A percentile compares a stretch with the other conserved stretches of the same genome.
Evolutionary conservation across 23 tunicate species (phyloP).

Genomic region (Ciona savignyi): DNA sequence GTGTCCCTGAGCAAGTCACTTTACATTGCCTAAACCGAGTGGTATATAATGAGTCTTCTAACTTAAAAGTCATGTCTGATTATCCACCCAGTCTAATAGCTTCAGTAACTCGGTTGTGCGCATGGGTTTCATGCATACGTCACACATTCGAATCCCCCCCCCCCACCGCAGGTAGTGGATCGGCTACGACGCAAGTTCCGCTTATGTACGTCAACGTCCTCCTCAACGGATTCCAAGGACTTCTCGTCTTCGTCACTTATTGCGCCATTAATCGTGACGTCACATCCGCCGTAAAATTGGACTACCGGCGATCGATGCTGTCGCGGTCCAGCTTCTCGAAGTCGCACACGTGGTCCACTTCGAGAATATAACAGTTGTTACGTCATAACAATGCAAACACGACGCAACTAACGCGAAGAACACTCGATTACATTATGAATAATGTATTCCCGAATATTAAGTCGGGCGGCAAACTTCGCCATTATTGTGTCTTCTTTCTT

Average conservation of each 20-base stretch:
- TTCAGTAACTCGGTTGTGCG: too few species aligned
- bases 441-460: too few species aligned
- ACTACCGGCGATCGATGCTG: neutral
- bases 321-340: neutral
- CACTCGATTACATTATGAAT: too few species aligned
- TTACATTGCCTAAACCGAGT: too few species aligned
- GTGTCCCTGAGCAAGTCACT: too few species aligned
- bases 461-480: too few species aligned
- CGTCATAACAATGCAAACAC: neutral
- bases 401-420: neutral
- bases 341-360: neutral
- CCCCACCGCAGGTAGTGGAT: neutral
- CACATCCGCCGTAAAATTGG: neutral
- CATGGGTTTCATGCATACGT: too few species aligned
- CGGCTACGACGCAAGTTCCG: neutral
- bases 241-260: neutral
- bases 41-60: too few species aligned
- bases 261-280: neutral
- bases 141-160: too few species aligned
- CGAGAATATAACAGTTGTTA: neutral
- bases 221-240: neutral
- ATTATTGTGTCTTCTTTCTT: too few species aligned
- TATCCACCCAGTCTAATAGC: too few species aligned
- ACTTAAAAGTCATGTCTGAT: too few species aligned
- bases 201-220: neutral